Conservation (phyloP, 2,113 vertebrate genomes). For the Neotoma lepida region DNA sequence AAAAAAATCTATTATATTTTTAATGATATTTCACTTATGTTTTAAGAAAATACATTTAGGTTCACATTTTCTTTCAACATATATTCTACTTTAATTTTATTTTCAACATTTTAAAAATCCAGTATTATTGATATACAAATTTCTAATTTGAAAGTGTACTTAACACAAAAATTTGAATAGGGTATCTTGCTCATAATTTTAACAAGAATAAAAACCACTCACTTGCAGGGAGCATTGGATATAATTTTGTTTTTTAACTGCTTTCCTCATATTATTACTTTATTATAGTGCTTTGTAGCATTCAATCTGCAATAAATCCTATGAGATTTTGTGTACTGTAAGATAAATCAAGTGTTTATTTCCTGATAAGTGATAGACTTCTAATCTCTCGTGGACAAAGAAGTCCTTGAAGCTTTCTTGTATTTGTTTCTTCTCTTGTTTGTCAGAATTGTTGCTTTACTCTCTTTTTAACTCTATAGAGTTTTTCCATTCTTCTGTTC, state of each 20-base stretch:
- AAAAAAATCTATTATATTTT: no score
- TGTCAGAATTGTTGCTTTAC: not conserved
- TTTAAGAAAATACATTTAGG: not conserved
- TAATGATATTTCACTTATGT: not conserved
- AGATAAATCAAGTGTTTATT: not conserved
- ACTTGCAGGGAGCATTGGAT: not conserved
- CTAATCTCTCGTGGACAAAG: not conserved
- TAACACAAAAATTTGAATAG: not conserved
- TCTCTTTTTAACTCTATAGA: not conserved
- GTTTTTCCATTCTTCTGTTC: slow-evolving; percentile 4
- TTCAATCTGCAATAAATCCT: not conserved
- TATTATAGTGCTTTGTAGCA: not conserved
- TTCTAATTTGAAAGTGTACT: not conserved
- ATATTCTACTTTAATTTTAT: not conserved
- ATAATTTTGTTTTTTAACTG: not conserved
- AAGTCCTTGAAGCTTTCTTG: not conserved
- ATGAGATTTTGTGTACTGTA: not conserved
- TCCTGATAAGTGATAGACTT: not conserved
- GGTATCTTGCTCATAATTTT: not conserved
- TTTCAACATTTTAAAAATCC: slow-evolving; percentile 3
- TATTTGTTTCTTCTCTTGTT: not conserved
- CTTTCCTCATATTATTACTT: not conserved
- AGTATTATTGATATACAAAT: not conserved
- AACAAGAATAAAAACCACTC: not conserved
- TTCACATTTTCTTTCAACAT: not conserved